A percentile compares a stretch with the other conserved stretches of the same genome.
Evolutionary conservation across 2,113 vertebrate species (phyloP).

Genomic region (Lichenostomus cassidix): DNA sequence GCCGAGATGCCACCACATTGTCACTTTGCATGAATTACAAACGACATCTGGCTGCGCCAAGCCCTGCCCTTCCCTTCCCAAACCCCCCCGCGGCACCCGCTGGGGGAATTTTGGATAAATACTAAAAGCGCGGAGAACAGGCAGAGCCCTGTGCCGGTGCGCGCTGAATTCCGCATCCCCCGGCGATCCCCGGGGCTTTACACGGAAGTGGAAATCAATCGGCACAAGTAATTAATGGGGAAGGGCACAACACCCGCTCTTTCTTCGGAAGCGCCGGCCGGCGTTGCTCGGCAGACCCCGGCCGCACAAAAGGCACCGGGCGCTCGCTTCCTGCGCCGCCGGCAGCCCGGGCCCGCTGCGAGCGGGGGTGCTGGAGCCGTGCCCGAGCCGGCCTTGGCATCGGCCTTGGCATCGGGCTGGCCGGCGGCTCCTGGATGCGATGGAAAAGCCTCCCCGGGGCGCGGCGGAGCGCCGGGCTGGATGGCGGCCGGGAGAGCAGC

Average conservation of each 20-base stretch:
- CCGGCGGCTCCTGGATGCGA: not conserved
- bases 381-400: not conserved
- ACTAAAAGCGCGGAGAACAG: not conserved
- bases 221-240: not conserved
- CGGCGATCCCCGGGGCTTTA: not conserved
- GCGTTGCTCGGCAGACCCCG: not conserved
- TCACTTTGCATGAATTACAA: not conserved
- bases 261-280: not conserved
- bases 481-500: not conserved
- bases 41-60: not conserved
- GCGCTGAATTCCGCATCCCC: not conserved
- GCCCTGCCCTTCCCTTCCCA: not conserved
- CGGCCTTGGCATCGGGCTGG: not conserved
- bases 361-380: not conserved
- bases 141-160: not conserved
- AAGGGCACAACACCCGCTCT: not conserved
- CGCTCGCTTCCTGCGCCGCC: not conserved
- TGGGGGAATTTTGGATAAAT: not conserved
- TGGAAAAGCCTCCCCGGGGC: not conserved
- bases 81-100: no score
- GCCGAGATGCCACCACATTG: not conserved
- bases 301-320: not conserved
- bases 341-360: not conserved
- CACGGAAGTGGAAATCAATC: constrained; percentile 18
- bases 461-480: not conserved